A percentile compares a stretch with the other conserved stretches of the same genome.
These are phyloP conservation scores for Petrocephalus zakoni DNA, from an alignment of 2,113 vertebrate species.

Conservation along the genomic window DNA sequence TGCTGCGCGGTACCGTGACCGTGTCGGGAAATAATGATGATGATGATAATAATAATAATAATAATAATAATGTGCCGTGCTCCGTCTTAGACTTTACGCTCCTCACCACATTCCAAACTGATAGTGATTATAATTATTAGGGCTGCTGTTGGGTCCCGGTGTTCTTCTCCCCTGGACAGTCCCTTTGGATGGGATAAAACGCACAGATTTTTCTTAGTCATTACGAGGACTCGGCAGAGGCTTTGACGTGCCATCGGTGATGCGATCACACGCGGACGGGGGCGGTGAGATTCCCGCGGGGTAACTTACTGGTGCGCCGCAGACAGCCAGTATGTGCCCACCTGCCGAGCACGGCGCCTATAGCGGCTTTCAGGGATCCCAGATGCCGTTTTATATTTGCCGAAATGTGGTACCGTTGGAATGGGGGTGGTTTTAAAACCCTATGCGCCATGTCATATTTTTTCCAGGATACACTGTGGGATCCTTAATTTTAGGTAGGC, in stretches of 20 bases:
- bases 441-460: neutral
- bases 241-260: neutral
- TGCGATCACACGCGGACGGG: neutral
- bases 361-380: neutral
- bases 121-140: neutral
- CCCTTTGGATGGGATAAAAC: neutral
- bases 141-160: neutral
- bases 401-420: neutral
- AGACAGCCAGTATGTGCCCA: neutral
- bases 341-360: neutral
- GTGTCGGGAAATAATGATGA: neutral
- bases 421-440: neutral
- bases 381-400: neutral
- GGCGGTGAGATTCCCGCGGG: neutral
- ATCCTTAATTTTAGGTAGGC: neutral
- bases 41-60: no score
- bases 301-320: neutral
- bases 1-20: neutral
- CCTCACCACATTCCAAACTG: neutral
- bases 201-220: neutral
- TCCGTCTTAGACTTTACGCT: neutral
- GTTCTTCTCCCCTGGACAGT: neutral
- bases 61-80: neutral
- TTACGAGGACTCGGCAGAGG: neutral
- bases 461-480: neutral